Conservation (phyloP, 2,113 vertebrate genomes). For the Regulus satrapa region DNA sequence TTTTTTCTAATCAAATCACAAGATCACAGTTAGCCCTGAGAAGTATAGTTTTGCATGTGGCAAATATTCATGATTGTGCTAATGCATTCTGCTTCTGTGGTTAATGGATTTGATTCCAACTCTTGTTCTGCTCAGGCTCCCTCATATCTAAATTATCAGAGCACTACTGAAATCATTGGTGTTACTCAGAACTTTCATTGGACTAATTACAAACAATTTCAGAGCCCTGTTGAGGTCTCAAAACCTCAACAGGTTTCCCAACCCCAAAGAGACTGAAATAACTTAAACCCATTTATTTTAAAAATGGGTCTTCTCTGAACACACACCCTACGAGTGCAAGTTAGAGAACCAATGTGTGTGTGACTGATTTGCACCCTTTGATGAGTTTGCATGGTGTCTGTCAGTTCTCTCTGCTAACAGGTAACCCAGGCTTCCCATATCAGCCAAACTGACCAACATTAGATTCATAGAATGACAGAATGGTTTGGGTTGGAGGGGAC, state of each 20-base stretch:
- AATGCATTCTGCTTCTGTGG: not conserved
- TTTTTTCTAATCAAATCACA: not conserved
- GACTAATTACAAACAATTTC: not conserved
- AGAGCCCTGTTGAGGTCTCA: not conserved
- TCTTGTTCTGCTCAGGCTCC: not conserved
- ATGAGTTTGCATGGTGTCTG: not conserved
- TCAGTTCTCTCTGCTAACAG: not conserved
- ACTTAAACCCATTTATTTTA: not conserved
- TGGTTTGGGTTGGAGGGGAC: not conserved
- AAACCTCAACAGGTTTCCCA: not conserved
- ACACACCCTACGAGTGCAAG: fast-evolving
- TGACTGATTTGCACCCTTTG: not conserved
- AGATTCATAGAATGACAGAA: not conserved
- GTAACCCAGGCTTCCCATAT: not conserved
- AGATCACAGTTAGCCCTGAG: not conserved
- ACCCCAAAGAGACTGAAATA: not conserved
- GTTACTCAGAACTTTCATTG: not conserved
- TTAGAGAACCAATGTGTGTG: not conserved
- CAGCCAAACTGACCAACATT: not conserved
- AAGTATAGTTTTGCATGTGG: not conserved
- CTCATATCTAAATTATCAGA: not conserved
- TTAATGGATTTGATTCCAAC: not conserved
- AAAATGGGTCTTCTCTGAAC: not conserved
- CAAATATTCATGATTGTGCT: not conserved
- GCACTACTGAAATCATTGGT: not conserved